Conservation (phyloP, 2,113 vertebrate species). For the Myiozetetes cayanensis region DNA sequence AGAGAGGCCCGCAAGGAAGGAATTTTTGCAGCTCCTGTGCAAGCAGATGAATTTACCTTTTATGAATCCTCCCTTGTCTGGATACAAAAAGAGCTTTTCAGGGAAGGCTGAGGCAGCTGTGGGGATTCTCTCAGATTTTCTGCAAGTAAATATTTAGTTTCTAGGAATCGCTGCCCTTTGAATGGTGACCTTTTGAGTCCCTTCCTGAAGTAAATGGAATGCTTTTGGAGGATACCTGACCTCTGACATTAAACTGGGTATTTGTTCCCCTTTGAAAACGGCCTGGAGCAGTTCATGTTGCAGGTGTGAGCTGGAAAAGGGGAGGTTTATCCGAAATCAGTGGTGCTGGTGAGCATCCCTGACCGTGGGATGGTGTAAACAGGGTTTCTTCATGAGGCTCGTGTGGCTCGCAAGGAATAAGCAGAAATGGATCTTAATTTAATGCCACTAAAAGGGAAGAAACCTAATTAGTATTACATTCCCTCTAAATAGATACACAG, state of each 20-base stretch:
- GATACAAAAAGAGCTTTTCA: not conserved
- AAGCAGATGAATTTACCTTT: not conserved
- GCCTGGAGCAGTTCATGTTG: not conserved
- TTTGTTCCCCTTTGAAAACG: not conserved
- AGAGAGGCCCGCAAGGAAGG: not conserved
- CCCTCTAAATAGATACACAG: not conserved
- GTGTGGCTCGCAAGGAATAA: not conserved
- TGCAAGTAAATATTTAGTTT: not conserved
- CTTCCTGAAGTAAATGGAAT: not conserved
- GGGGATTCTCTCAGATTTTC: not conserved
- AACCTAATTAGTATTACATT: not conserved
- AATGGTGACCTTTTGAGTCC: not conserved
- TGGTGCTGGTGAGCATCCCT: not conserved
- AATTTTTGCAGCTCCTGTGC: not conserved
- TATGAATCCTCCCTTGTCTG: not conserved
- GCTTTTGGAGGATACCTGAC: not conserved
- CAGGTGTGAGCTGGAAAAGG: not conserved
- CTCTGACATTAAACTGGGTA: not conserved
- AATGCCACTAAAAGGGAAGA: not conserved
- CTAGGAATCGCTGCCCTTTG: not conserved
- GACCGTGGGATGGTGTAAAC: accelerated
- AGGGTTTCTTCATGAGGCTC: not conserved
- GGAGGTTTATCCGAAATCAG: not conserved
- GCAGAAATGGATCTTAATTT: not conserved
- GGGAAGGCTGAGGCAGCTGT: not conserved